Percentiles rank a stretch among this genome's conserved stretches.
Conservation (phyloP, 2,888 invertebrate genomes). For the Isotomurus palustris region DNA sequence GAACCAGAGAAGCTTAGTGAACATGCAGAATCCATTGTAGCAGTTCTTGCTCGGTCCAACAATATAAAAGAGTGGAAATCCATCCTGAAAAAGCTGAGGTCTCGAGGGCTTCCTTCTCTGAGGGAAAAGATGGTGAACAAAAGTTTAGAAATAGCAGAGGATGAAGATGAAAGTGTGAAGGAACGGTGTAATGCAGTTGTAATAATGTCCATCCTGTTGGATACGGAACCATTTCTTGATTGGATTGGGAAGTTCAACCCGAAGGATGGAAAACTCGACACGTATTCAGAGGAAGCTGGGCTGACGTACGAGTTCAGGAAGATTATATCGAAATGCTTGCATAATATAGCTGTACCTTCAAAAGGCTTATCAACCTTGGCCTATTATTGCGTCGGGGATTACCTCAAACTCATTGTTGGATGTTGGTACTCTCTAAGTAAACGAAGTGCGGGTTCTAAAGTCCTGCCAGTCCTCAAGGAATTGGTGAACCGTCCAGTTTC, state of each 20-base stretch:
- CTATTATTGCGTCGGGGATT: slow-evolving; percentile 39
- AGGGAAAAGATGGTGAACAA: slow-evolving; percentile 14
- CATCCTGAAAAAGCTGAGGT: slow-evolving; percentile 21
- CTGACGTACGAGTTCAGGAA: slow-evolving; percentile 29
- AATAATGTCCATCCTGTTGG: slow-evolving; percentile 22
- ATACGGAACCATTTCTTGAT: slow-evolving; percentile 20
- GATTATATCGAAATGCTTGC: slow-evolving; percentile 24
- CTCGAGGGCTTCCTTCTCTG: slow-evolving; percentile 21
- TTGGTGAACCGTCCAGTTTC: slow-evolving; percentile 32
- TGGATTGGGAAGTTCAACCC: slow-evolving; percentile 22
- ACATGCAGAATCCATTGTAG: slow-evolving; percentile 21
- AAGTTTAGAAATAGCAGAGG: slow-evolving; percentile 11
- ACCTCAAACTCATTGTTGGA: slow-evolving; percentile 33
- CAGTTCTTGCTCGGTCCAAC: slow-evolving; percentile 25
- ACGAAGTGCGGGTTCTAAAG: slow-evolving; percentile 19
- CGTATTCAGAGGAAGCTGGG: slow-evolving; percentile 23
- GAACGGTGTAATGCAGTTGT: slow-evolving; percentile 28
- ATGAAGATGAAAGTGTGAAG: slow-evolving; percentile 26
- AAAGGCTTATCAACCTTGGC: slow-evolving; percentile 22
- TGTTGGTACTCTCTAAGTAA: slow-evolving; percentile 31
- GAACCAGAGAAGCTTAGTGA: slow-evolving; percentile 12
- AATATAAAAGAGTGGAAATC: slow-evolving; percentile 18
- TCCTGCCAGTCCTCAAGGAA: slow-evolving; percentile 24
- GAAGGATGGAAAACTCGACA: slow-evolving; percentile 24
- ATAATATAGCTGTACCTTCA: slow-evolving; percentile 21